Conservation (phyloP, 2,113 vertebrate species). For the Platycercus adscitus region DNA sequence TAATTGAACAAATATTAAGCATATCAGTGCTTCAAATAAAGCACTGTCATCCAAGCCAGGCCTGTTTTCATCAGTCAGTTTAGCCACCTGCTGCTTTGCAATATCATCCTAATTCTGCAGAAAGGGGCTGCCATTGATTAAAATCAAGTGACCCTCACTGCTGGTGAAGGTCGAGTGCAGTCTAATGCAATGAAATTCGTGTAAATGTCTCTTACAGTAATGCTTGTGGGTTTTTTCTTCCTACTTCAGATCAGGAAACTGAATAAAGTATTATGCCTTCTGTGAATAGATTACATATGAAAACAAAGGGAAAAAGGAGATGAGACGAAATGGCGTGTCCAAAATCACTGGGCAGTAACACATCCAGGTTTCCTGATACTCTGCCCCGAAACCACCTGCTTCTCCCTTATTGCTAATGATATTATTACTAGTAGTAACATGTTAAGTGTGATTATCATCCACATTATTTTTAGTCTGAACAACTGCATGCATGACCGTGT, state of each 20-base stretch:
- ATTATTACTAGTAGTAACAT: neutral
- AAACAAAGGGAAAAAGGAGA: neutral
- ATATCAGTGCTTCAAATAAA: constrained; percentile 47
- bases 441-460: neutral
- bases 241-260: neutral
- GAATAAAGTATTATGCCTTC: neutral
- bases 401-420: neutral
- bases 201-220: neutral
- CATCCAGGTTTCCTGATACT: neutral
- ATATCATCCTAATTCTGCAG: constrained; percentile 4
- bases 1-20: constrained; percentile 57
- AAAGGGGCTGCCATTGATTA: constrained; percentile 32
- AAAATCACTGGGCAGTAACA: neutral
- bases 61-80: constrained; percentile 39
- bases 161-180: constrained; percentile 32
- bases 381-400: constrained; percentile 14
- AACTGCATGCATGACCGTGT: neutral
- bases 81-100: constrained; percentile 32
- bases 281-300: neutral
- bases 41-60: neutral
- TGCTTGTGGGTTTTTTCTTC: neutral
- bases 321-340: neutral
- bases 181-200: neutral
- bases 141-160: constrained; percentile 29
- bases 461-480: neutral